Conservation (phyloP, 1,140 invertebrate genomes). For the Nomia melanderi region DNA sequence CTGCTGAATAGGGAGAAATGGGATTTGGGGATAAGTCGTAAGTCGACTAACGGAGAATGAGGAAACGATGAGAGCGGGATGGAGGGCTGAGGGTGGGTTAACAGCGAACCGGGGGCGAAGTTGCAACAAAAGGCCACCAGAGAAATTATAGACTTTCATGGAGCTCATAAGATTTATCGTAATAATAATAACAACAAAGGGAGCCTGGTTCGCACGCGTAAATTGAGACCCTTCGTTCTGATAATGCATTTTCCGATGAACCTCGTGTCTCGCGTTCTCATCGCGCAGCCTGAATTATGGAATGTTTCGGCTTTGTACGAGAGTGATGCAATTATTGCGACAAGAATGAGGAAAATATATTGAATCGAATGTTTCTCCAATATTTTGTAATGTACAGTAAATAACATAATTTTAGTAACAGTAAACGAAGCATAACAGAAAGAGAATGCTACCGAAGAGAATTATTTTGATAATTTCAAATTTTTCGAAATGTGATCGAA, state of each 20-base stretch:
- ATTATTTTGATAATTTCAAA: too few species aligned
- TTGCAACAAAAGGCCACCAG: constrained; percentile 40
- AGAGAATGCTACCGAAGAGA: too few species aligned
- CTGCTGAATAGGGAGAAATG: constrained; percentile 54
- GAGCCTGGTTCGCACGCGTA: not conserved
- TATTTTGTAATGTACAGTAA: too few species aligned
- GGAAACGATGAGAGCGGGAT: constrained; percentile 32
- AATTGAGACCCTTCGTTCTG: constrained; percentile 7
- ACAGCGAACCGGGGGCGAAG: constrained; percentile 1
- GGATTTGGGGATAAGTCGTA: constrained; percentile 61
- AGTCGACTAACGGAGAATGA: constrained; percentile 53
- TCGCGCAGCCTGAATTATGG: not conserved
- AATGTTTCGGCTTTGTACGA: not conserved
- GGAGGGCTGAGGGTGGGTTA: not conserved
- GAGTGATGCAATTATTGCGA: not conserved
- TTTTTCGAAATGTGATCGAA: too few species aligned
- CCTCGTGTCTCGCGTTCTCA: not conserved
- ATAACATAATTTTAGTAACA: too few species aligned
- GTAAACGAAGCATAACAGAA: too few species aligned
- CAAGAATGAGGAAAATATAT: too few species aligned
- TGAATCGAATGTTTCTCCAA: too few species aligned
- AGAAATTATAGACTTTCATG: constrained; percentile 49
- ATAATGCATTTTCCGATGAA: not conserved
- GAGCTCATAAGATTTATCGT: constrained; percentile 32
- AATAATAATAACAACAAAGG: constrained; percentile 26